Percentiles rank a stretch among this genome's conserved stretches.
These are phyloP conservation scores for Formica selysi DNA, from an alignment of 1,140 invertebrate genomes.

Conservation along the genomic window DNA sequence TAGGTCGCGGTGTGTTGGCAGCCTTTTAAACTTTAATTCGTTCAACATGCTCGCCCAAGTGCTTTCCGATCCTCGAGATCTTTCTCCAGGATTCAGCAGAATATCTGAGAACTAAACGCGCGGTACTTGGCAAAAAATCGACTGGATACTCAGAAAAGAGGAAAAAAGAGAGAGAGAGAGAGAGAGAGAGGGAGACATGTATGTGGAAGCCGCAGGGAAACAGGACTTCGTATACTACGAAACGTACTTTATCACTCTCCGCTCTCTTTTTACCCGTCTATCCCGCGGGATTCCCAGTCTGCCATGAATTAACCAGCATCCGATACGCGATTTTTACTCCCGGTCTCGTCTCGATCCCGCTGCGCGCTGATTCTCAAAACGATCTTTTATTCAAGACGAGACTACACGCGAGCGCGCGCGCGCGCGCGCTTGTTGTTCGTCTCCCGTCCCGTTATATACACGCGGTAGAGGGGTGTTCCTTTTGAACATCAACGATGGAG, in stretches of 20 bases:
- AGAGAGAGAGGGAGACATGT: not conserved
- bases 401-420: slow-evolving; percentile 43
- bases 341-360: slow-evolving; percentile 56
- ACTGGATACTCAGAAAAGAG: not conserved
- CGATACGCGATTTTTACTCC: slow-evolving; percentile 75
- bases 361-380: slow-evolving; percentile 71
- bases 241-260: slow-evolving; percentile 69
- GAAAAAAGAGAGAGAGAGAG: too few relatives aligned
- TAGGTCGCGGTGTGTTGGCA: slow-evolving; percentile 25
- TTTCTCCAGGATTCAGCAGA: slow-evolving; percentile 7
- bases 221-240: slow-evolving; percentile 31
- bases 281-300: slow-evolving; percentile 58
- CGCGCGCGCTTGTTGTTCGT: not conserved
- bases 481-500: not conserved
- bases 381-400: slow-evolving; percentile 80
- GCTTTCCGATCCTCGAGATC: slow-evolving; percentile 39
- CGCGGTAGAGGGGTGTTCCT: not conserved
- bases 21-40: slow-evolving; percentile 62
- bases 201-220: slow-evolving; percentile 31
- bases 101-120: slow-evolving; percentile 43
- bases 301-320: slow-evolving; percentile 81
- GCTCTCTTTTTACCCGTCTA: slow-evolving; percentile 65
- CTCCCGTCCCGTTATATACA: not conserved
- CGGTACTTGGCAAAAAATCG: slow-evolving; percentile 41
- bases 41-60: slow-evolving; percentile 37